Evolutionary conservation across 2,888 invertebrate species (phyloP), one percentile per base, ranked within the genome.

Genomic region (Furcula furcula): DNA sequence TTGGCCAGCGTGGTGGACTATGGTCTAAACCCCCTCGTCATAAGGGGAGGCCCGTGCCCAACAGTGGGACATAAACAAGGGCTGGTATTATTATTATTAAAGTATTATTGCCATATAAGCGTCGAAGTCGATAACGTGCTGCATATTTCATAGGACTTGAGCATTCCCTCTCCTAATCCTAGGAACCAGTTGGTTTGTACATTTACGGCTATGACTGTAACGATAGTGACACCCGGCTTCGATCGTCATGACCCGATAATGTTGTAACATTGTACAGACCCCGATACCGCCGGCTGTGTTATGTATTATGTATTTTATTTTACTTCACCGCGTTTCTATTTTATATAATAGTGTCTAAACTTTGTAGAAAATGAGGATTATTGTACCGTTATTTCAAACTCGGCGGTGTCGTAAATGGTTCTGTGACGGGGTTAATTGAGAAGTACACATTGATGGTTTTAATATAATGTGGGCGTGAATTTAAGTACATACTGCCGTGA

Each of bases 221-320:
- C 43, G 64, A 70, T 69, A 64, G 57, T 68, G 72, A 75, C 70
- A 70, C 75, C 63, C 63, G 49, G 49, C 53, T 58, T 50, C 51
- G 75, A 76, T 76, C 65, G 69, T 61, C 73, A 68, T 70, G 73
- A 70, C 67, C 63, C 40, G 76, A 76, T 76, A 75, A 50, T 64
- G 60, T 61, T 52, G 47, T 50, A 60, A 58, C 66, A 63, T 51
- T 62, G 65, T 60, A 55, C 62, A 53, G 55, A 53, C 47, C 42
- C 47, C 55, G 64, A 60, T 60, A 64, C 53, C 49, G 41, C 43
- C 60, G 61, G 59, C 55, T 42, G 40, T 46, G 41, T 41, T 37
- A 58, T 57, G 55, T 53, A 60, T 57, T 48, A 64, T 63, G 52
- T 55, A 55, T 59, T 55, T 51, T 54, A 48, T 54, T 59, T 46